phyloP scores from a whole-genome alignment of 2,113 vertebrate genomes.

The Dasypus novemcinctus region DNA sequence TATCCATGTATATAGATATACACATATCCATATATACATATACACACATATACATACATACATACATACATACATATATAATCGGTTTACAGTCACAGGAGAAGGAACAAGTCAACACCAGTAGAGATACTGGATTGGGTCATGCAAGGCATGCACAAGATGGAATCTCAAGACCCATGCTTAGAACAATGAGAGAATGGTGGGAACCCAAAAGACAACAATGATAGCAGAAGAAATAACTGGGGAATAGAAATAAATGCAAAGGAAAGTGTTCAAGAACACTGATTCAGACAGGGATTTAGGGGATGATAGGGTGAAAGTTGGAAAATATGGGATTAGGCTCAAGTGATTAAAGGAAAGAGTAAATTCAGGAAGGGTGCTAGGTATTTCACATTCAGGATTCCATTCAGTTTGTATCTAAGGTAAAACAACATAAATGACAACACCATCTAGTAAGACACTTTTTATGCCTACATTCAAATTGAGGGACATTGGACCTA shows the following conservation, averaged over 20 bases:
- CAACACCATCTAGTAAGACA: conserved; percentile 64
- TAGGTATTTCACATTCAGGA: conserved; percentile 79
- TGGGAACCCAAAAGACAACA: conserved; percentile 59
- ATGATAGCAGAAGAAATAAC: conserved; percentile 45
- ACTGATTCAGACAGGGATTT: conserved; percentile 52
- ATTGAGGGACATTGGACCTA: conserved; percentile 61
- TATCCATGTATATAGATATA: conserved; percentile 30
- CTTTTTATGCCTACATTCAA: conserved; percentile 66
- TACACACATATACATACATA: conserved; percentile 58
- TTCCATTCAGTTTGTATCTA: conserved; percentile 73
- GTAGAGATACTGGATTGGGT: conserved; percentile 80
- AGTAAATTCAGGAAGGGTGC: conserved; percentile 61
- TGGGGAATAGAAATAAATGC: neutral
- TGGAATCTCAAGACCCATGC: conserved; percentile 83
- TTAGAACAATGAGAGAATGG: conserved; percentile 64
- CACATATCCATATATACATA: conserved; percentile 46
- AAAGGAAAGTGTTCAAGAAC: neutral
- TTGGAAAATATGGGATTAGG: conserved; percentile 70
- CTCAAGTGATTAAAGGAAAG: conserved; percentile 72
- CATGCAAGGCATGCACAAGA: conserved; percentile 89
- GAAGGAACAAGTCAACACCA: conserved; percentile 80
- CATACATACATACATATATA: conserved; percentile 19
- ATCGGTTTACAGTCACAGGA: conserved; percentile 74
- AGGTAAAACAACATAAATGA: conserved; percentile 75
- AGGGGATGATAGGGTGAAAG: conserved; percentile 56